Conservation (phyloP, 2,797 vertebrate genomes). For the Gadopsis bispinosus region DNA sequence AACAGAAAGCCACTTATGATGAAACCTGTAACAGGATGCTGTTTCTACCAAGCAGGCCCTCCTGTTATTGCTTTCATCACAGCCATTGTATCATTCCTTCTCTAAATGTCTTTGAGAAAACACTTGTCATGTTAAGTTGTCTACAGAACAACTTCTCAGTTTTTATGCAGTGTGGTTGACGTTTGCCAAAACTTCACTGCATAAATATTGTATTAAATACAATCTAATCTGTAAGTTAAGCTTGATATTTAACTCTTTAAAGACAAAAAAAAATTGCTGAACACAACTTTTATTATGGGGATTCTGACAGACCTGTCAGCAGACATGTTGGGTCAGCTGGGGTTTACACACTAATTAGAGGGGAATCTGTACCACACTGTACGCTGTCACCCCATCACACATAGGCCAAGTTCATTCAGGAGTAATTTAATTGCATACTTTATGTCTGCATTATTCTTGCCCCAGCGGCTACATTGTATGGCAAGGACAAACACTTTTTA, state of each 20-base stretch:
- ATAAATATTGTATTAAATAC: neutral
- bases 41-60: no score
- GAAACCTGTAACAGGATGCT: no score
- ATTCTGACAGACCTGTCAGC: conserved; percentile 38
- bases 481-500: conserved; percentile 65
- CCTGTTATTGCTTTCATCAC: neutral
- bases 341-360: conserved; percentile 76
- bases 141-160: neutral
- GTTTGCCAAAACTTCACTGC: conserved; percentile 3
- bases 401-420: conserved; percentile 74
- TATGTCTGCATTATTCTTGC: conserved; percentile 71
- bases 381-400: conserved; percentile 61
- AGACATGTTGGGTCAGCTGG: conserved; percentile 50
- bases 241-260: conserved; percentile 26
- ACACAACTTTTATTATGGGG: neutral
- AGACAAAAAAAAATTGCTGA: neutral
- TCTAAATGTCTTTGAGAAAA: neutral
- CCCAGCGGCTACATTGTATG: conserved; percentile 70
- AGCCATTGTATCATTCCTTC: neutral
- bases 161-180: neutral
- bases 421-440: conserved; percentile 82
- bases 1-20: neutral
- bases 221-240: conserved; percentile 1
- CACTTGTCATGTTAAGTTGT: neutral
- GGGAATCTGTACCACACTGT: conserved; percentile 68